These are phyloP conservation scores for Pampusana beccarii DNA, from an alignment of 2,113 vertebrate species.

Conservation along the genomic window DNA sequence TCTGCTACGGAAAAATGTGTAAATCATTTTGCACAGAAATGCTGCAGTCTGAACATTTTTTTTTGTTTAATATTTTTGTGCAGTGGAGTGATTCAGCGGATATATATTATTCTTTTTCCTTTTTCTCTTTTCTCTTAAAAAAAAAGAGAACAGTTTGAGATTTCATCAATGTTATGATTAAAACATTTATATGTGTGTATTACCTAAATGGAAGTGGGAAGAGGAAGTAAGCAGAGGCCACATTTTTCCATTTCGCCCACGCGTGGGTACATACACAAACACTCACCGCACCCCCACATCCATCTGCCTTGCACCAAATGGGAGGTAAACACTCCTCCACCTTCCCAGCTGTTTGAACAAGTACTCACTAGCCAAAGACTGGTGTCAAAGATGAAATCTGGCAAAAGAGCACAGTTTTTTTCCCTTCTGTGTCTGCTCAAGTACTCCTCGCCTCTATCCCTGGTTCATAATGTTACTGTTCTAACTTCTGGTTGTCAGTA, in stretches of 20 bases:
- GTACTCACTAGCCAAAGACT: neutral
- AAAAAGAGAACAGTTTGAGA: neutral
- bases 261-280: neutral
- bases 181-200: neutral
- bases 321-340: constrained; percentile 19
- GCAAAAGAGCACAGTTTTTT: neutral
- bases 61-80: neutral
- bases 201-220: constrained; percentile 6
- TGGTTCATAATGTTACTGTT: neutral
- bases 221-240: constrained; percentile 8
- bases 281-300: neutral
- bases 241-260: constrained; percentile 2
- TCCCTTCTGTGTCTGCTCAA: neutral
- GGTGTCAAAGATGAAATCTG: neutral
- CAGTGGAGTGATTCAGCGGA: neutral
- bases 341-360: neutral
- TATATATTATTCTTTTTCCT: neutral
- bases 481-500: neutral
- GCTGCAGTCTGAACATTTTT: neutral
- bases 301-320: neutral
- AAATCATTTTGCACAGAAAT: neutral
- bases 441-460: neutral
- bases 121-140: neutral
- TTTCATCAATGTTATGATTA: neutral
- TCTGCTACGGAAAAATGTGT: neutral